Evolutionary conservation across 2,888 invertebrate species (phyloP).

Genomic region (Leptopterna dolabrata): DNA sequence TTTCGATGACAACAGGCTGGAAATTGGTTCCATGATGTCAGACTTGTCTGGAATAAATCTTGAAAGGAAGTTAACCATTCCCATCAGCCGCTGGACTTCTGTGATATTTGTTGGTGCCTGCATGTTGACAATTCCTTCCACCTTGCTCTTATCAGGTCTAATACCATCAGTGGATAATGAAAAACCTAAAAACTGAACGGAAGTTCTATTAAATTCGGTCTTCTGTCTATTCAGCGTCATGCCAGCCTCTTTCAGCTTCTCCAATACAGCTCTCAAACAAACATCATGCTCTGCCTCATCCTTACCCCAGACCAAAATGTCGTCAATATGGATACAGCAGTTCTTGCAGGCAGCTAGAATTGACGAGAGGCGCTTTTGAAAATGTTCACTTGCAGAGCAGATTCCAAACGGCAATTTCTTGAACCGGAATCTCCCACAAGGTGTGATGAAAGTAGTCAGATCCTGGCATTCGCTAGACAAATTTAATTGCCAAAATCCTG

Average conservation of each 20-base stretch:
- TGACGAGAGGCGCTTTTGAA: not conserved
- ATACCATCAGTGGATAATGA: not conserved
- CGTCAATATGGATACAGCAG: not conserved
- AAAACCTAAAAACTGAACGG: not conserved
- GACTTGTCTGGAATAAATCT: not conserved
- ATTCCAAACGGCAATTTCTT: not conserved
- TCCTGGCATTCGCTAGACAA: not conserved
- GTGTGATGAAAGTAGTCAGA: not conserved
- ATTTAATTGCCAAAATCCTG: not conserved
- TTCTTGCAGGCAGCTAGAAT: not conserved
- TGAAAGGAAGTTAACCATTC: not conserved
- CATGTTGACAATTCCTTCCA: not conserved
- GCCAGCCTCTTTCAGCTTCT: not conserved
- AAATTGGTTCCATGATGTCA: not conserved
- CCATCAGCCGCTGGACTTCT: not conserved
- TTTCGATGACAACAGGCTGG: not conserved
- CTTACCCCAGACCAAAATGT: not conserved
- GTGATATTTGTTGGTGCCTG: not conserved
- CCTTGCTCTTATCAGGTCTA: not conserved
- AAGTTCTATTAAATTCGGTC: not conserved
- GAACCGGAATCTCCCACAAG: not conserved
- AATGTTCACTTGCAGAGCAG: not conserved
- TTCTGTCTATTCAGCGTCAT: not conserved
- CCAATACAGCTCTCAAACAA: not conserved
- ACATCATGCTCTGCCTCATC: not conserved